phyloP scores from a whole-genome alignment of 35 echinoderm and acorn worm species.

The Amphiura filiformis region DNA sequence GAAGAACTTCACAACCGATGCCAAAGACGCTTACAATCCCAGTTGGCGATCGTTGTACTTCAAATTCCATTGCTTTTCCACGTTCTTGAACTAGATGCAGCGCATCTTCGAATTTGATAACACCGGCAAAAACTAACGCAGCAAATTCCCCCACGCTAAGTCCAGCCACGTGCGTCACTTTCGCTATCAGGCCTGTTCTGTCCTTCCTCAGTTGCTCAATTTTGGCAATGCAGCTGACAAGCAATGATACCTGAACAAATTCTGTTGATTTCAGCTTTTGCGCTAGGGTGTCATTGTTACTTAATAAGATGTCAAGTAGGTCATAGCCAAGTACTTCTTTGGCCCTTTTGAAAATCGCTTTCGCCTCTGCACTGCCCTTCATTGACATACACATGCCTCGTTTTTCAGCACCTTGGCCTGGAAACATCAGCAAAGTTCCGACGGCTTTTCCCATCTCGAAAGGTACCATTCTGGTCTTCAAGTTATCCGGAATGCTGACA shows the following conservation, averaged over 20 bases:
- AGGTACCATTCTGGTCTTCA: too few relatives aligned
- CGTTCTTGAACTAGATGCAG: slow-evolving; percentile 6
- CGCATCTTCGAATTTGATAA: neutral
- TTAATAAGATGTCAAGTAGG: neutral
- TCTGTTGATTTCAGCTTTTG: slow-evolving; percentile 20
- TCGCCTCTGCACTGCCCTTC: neutral
- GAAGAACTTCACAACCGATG: neutral
- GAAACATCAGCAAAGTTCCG: slow-evolving; percentile 9
- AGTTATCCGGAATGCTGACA: too few relatives aligned
- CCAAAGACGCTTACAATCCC: slow-evolving; percentile 14
- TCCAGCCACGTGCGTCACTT: neutral
- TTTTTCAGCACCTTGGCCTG: slow-evolving; percentile 12
- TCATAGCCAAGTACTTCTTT: neutral
- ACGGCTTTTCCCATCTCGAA: too few relatives aligned
- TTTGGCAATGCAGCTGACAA: neutral
- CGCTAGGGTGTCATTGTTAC: neutral
- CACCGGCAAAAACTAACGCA: neutral
- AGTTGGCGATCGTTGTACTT: neutral
- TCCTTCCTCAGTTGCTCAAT: neutral
- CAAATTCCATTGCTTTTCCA: slow-evolving; percentile 10
- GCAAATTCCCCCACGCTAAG: neutral
- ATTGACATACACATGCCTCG: slow-evolving; percentile 18
- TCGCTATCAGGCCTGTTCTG: neutral
- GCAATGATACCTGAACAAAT: neutral
- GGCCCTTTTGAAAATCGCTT: neutral